These are phyloP conservation scores for Trachelus iudaicus DNA, from an alignment of 2,888 invertebrate species.

Conservation along the genomic window DNA sequence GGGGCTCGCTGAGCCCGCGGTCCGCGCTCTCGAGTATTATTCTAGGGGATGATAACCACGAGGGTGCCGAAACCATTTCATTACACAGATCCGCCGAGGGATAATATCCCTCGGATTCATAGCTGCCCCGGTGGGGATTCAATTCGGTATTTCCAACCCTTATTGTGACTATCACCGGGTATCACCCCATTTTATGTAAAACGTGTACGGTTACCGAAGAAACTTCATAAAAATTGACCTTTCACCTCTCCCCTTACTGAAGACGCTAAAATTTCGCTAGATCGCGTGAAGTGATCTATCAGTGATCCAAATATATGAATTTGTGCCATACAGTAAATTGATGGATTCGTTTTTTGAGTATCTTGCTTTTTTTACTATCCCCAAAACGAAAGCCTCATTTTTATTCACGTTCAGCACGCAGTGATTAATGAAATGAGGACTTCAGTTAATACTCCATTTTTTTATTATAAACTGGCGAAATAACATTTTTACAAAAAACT, in stretches of 20 bases:
- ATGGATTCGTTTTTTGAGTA: too few relatives aligned
- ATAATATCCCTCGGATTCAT: constrained; percentile 55
- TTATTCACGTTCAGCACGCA: too few relatives aligned
- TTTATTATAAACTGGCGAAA: too few relatives aligned
- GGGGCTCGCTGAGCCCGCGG: background rate
- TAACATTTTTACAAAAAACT: background rate
- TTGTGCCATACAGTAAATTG: too few relatives aligned
- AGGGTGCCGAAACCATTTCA: constrained; percentile 63
- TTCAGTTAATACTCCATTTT: too few relatives aligned
- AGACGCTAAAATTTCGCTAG: background rate
- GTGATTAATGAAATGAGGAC: too few relatives aligned
- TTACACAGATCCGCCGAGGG: constrained; percentile 60
- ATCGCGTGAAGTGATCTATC: background rate
- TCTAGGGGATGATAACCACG: constrained; percentile 26
- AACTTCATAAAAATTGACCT: background rate
- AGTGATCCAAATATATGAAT: too few relatives aligned
- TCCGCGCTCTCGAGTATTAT: constrained; percentile 1
- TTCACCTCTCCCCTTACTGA: background rate
- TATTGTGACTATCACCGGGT: constrained; percentile 26
- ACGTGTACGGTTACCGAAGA: background rate
- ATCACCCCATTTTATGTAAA: background rate
- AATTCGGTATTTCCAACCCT: constrained; percentile 53
- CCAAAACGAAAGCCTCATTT: too few relatives aligned
- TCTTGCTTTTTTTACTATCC: too few relatives aligned
- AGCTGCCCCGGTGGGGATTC: constrained; percentile 53